Conservation (phyloP, 2,888 invertebrate genomes). For the Macrosoma leucophasiata region DNA sequence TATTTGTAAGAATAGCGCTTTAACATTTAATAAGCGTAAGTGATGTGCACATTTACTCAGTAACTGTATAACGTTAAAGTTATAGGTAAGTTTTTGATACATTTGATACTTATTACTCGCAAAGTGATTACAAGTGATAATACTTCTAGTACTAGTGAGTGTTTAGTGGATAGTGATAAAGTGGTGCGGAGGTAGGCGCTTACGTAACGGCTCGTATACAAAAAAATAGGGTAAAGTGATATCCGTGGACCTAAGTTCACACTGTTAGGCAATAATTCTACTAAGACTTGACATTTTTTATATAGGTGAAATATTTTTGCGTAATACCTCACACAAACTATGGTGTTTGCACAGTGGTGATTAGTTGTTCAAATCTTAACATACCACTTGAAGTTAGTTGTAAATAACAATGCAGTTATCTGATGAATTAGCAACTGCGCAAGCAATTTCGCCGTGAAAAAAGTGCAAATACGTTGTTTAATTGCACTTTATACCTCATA, state of each 20-base stretch:
- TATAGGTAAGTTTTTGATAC: slow-evolving; percentile 70
- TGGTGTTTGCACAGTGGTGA: no score
- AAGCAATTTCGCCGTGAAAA: no score
- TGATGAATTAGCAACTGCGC: no score
- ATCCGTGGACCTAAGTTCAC: slow-evolving; percentile 36
- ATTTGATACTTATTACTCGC: slow-evolving; percentile 74
- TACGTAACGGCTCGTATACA: slow-evolving; percentile 24
- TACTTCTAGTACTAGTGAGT: slow-evolving; percentile 57
- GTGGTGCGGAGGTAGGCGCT: slow-evolving; percentile 67
- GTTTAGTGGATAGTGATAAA: slow-evolving; percentile 50
- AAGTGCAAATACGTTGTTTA: no score
- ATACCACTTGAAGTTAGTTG: no score
- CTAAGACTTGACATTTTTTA: slow-evolving; percentile 67
- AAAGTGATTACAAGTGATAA: slow-evolving; percentile 74
- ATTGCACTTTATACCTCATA: no score
- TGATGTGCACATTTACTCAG: slow-evolving; percentile 63
- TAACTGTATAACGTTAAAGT: slow-evolving; percentile 59
- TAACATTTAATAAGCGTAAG: slow-evolving; percentile 56
- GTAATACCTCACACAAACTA: no score
- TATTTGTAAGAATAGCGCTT: slow-evolving; percentile 67
- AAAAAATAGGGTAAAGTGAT: slow-evolving; percentile 34
- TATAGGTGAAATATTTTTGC: slow-evolving; percentile 61
- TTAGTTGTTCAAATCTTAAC: no score
- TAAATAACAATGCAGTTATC: no score
- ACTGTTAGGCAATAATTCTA: slow-evolving; percentile 65